Percentiles rank a stretch among this genome's conserved stretches.
phyloP scores from a whole-genome alignment of 2,113 vertebrate species.

The Tachuris rubrigastra region DNA sequence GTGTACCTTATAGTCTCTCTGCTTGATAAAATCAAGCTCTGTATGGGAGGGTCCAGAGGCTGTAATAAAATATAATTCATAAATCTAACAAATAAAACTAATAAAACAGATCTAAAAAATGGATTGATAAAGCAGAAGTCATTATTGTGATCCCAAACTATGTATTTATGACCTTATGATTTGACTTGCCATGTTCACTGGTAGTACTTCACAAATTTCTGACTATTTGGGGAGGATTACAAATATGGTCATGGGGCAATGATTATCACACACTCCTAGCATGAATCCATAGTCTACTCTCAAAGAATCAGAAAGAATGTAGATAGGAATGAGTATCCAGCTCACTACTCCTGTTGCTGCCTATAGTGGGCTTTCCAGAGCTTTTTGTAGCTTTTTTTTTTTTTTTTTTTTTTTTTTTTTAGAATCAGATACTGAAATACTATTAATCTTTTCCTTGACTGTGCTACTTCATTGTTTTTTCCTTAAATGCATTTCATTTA shows the following conservation, averaged over 20 bases:
- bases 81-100: not conserved
- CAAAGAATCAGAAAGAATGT: not conserved
- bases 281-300: not conserved
- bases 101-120: not conserved
- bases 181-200: not conserved
- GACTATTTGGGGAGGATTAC: not conserved
- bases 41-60: not conserved
- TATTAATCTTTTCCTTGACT: not conserved
- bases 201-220: not conserved
- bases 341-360: not conserved
- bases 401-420: not conserved
- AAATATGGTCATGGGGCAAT: not conserved
- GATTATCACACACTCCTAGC: not conserved
- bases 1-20: not conserved
- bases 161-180: not conserved
- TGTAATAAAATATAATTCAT: not conserved
- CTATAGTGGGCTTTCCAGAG: not conserved
- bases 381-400: not conserved
- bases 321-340: not conserved
- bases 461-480: not conserved
- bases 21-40: conserved; percentile 3
- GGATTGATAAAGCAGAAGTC: not conserved
- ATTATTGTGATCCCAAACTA: not conserved
- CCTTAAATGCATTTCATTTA: not conserved
- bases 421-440: not conserved